Base-by-base conservation (phyloP, 2,797 vertebrate genomes). In the Catamblyrhynchus diadema region DNA sequence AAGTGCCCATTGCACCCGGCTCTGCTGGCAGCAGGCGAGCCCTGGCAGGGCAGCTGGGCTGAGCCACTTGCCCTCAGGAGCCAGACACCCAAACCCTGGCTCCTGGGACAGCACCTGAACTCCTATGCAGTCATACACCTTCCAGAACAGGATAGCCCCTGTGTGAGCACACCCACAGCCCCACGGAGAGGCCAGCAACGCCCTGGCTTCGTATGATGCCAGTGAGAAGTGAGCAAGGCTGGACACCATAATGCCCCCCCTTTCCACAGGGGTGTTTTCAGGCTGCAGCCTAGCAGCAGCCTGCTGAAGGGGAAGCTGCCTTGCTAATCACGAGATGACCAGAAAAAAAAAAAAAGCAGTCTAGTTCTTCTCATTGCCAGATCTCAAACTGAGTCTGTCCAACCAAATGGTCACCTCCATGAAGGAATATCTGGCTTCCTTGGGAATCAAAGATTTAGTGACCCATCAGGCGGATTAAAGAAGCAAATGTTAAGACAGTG, bases 121-220 rank as follows among this genome's bases (percentile, higher is more conserved):
- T 56, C 41, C 37, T 32, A 0, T 1, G 23, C 35, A 61, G 22
- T 37, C 39, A 25, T 3, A 3, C 25, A 42, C 4, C 10, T 60
- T n/a, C 67, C 14, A 45, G n/a, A 37, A 24, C 41, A 66, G 32
- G 14, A 37, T 13, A 41, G 6, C 9, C 10, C 12, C 24, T 0
- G 0, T 32, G 35, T 1, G 2, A 81, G 65, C 13, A 16, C 30
- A 54, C 19, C 10, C 0, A 0, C 39, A 50, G n/a, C 24, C 21
- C 27, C 22, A 3, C 33, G 9, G 20, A 73, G 20, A 44, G 7
- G 5, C 19, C 37, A 39, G 21, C n/a, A 20, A 39, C 60, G 48
- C 37, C 69, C 8, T 4, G 48, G 7, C 18, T 42, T 30, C 0
- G 0, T 50, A 2, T 8, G 1, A 6, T n/a, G 32, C 39, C 30